Conservation (phyloP, 2,113 vertebrate genomes). For the Sebastes fasciatus region DNA sequence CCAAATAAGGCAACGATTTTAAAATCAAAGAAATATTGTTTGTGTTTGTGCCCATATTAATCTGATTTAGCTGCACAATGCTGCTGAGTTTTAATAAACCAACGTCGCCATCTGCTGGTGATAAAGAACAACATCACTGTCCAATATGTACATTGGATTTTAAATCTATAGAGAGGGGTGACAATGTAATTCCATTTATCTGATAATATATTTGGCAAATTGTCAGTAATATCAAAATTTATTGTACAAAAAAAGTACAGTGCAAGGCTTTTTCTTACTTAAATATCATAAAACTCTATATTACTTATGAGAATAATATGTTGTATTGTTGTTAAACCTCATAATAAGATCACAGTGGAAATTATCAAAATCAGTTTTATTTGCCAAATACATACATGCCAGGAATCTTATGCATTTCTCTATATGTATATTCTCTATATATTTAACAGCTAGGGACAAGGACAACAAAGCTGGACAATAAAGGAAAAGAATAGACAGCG, state of each 20-base stretch:
- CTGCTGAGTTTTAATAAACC: not conserved
- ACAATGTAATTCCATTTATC: not conserved
- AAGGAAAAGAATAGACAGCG: too few species aligned
- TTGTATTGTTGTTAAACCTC: not conserved
- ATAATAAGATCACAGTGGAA: not conserved
- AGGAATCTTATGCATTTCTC: too few species aligned
- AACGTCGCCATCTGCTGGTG: slow-evolving; percentile 55
- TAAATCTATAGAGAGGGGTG: not conserved
- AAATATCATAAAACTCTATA: not conserved
- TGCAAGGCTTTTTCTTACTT: not conserved
- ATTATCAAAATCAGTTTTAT: too few species aligned
- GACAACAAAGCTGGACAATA: too few species aligned
- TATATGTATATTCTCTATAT: too few species aligned
- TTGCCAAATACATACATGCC: too few species aligned
- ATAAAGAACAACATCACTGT: not conserved
- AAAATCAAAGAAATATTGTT: not conserved
- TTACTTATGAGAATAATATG: not conserved
- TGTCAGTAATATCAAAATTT: not conserved
- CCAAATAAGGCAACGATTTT: not conserved
- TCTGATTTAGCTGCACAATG: not conserved
- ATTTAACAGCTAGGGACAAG: too few species aligned
- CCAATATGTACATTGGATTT: not conserved
- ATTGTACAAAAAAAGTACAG: not conserved
- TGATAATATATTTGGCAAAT: not conserved
- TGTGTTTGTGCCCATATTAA: not conserved